A percentile compares a stretch with the other conserved stretches of the same genome.
Evolutionary conservation across 2,888 invertebrate genomes (phyloP).

Genomic region (Campopleginae sp.): DNA sequence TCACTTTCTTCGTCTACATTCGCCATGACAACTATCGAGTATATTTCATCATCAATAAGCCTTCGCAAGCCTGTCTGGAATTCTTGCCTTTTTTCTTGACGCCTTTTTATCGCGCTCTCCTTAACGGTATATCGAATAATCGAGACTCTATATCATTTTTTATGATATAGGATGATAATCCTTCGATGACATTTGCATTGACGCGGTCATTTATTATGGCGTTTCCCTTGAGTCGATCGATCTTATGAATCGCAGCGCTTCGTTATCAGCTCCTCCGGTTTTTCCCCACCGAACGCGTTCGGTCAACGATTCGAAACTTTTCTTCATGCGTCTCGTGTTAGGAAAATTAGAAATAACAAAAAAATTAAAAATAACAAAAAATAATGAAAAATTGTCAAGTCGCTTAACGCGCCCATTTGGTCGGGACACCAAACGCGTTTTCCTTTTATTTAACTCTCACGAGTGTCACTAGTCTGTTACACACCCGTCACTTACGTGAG

Average conservation of each 20-base stretch:
- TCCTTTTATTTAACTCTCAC: slow-evolving; percentile 17
- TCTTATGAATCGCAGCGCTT: neutral
- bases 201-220: neutral
- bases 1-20: slow-evolving; percentile 17
- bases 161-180: neutral
- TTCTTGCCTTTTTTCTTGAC: neutral
- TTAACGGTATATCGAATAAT: neutral
- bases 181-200: neutral
- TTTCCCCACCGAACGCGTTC: neutral
- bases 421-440: slow-evolving; percentile 25
- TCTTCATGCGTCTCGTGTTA: neutral
- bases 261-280: neutral
- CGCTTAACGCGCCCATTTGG: neutral
- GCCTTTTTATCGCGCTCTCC: neutral
- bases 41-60: slow-evolving; percentile 36
- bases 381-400: slow-evolving; percentile 1
- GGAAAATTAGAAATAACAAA: neutral
- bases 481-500: slow-evolving; percentile 33
- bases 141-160: neutral
- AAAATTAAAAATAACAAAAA: slow-evolving; percentile 12
- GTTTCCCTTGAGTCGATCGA: neutral
- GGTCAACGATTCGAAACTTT: slow-evolving; percentile 3
- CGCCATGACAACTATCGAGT: slow-evolving; percentile 28
- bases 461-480: slow-evolving; percentile 43
- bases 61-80: neutral